Base-by-base conservation (phyloP, 2,113 vertebrate genomes). In the Hiodon alosoides region DNA sequence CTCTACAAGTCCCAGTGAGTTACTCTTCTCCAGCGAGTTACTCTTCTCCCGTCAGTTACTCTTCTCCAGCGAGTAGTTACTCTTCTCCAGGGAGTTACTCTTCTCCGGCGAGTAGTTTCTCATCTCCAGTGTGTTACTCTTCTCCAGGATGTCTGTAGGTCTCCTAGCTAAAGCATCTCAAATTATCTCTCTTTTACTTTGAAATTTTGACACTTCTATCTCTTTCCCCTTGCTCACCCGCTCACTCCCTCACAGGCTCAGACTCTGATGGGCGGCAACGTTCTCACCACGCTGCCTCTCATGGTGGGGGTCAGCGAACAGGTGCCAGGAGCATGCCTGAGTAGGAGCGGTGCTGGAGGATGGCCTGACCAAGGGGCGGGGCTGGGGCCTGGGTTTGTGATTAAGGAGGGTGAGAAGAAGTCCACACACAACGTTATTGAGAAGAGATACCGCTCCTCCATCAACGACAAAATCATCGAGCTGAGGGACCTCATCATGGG, bases 351-450 rank as follows among this genome's bases (percentile, higher is more conserved):
- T 6, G 84, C 82, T 67, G 90, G 93, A 67, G 85, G 87, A 16
- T 87, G 79, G 81, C 82, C 82, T 87, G 90, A 89, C 2, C 89
- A 85, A 10, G 17, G 79, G 9, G 4, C 83, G 76, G 54, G 73
- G 11, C 5, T 50, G 61, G 61, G 5, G 4, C 92, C 86, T 78
- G 93, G 82, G 81, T 90, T 71, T 81, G 94, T 81, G 86, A 92
- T 85, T 75, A 98, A 97, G 83, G 96, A 98, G 86, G 97, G 97
- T 4, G 97, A 98, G 81, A 92, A 93, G 80, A 92, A 95, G 83
- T 97, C 96, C 0, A 98, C 97, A 3, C 97, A 99, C 86, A 99
- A 99, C 85, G 95, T 98, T 81, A 98, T 99, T 13, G 97, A 99
- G 89, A 98, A 99, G 86, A 88, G 97, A 1, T 98, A 99, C 74